phyloP scores from a whole-genome alignment of 2,113 vertebrate genomes.

The Galeopterus variegatus region DNA sequence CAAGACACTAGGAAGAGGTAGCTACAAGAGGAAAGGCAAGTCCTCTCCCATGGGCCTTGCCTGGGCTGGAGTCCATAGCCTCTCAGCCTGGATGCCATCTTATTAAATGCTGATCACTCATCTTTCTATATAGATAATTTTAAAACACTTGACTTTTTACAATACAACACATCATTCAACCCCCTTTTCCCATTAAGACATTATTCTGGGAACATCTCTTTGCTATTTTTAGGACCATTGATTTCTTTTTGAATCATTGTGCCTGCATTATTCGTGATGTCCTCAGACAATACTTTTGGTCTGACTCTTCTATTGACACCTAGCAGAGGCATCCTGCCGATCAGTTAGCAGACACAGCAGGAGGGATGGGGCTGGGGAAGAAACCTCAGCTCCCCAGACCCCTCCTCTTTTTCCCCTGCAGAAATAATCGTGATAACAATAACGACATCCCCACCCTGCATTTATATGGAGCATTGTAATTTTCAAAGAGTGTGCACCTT shows the following conservation, averaged over 20 bases:
- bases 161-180: constrained; percentile 68
- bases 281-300: constrained; percentile 75
- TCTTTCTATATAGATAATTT: constrained; percentile 62
- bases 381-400: neutral
- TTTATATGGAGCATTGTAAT: constrained; percentile 28
- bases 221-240: constrained; percentile 76
- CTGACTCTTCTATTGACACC: constrained; percentile 73
- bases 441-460: neutral
- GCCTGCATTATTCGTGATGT: constrained; percentile 64
- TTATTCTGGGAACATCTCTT: constrained; percentile 79
- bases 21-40: neutral
- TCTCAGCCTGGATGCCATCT: neutral
- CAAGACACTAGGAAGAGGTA: neutral
- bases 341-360: constrained; percentile 47
- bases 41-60: neutral
- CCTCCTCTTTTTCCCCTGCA: constrained; percentile 53
- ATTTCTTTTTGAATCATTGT: constrained; percentile 79
- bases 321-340: constrained; percentile 64
- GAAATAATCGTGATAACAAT: constrained; percentile 70
- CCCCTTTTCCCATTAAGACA: neutral
- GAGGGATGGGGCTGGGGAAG: constrained; percentile 58
- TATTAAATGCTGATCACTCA: constrained; percentile 45
- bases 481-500: constrained; percentile 49
- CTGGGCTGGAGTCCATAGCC: neutral
- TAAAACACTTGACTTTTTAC: constrained; percentile 75